phyloP scores from a whole-genome alignment of 2,888 invertebrate species.

The Phengaris arion region DNA sequence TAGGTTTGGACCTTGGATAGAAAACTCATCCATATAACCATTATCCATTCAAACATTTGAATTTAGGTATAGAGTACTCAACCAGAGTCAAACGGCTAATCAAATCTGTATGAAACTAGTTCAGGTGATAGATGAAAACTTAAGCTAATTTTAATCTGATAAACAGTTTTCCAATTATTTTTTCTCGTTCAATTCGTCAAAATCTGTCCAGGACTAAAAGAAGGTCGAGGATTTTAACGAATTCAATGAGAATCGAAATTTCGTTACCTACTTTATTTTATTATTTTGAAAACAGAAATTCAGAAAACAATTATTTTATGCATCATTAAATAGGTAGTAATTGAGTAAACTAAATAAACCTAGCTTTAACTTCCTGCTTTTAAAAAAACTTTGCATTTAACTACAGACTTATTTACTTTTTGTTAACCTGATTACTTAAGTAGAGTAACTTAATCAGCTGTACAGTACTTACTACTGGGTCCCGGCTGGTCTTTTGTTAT shows the following conservation, averaged over 20 bases:
- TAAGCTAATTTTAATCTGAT: neutral
- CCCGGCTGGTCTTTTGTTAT: too few relatives aligned
- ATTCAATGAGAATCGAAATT: neutral
- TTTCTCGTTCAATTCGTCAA: too few relatives aligned
- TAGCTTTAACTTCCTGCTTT: neutral
- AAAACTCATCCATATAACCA: too few relatives aligned
- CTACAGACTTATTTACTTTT: constrained; percentile 2
- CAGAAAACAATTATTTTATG: neutral
- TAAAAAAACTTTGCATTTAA: neutral
- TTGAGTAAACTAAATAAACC: neutral
- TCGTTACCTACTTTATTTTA: too few relatives aligned
- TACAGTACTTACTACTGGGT: neutral
- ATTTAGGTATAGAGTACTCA: too few relatives aligned
- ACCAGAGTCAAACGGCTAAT: too few relatives aligned
- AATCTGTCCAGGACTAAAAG: too few relatives aligned
- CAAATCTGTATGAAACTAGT: too few relatives aligned
- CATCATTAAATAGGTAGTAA: neutral
- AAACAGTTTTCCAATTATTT: neutral
- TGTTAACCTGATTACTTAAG: neutral
- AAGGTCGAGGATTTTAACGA: too few relatives aligned
- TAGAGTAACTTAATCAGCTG: constrained; percentile 2
- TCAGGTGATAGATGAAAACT: neutral
- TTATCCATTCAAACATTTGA: too few relatives aligned
- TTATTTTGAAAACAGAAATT: neutral
- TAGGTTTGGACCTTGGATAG: too few relatives aligned